These are phyloP conservation scores for Gobionotothen gibberifrons DNA, from an alignment of 2,797 vertebrate genomes.

Conservation along the genomic window DNA sequence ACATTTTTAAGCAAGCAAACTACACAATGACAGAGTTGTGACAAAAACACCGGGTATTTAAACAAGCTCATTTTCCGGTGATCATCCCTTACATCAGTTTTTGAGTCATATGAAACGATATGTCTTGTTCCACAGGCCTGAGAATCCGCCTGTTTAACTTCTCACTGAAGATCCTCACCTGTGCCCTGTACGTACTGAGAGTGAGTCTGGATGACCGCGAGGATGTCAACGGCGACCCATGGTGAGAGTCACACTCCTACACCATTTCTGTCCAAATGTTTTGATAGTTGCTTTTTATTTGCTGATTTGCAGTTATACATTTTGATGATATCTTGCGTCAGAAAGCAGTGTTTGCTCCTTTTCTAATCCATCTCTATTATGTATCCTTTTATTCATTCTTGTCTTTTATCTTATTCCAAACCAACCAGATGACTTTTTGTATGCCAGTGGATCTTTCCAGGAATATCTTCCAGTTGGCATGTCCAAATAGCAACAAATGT, in stretches of 20 bases:
- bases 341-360: not conserved
- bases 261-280: not conserved
- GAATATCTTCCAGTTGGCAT: not conserved
- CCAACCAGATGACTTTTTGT: not conserved
- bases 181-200: conserved; percentile 86
- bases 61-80: not conserved
- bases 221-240: conserved; percentile 24
- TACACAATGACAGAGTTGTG: not conserved
- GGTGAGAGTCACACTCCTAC: conserved; percentile 53
- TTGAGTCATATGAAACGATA: not conserved
- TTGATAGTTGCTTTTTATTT: not conserved
- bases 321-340: not conserved
- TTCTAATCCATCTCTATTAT: not conserved
- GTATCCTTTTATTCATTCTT: conserved; percentile 1
- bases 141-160: conserved; percentile 90
- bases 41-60: not conserved
- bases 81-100: not conserved
- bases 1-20: conserved; percentile 4
- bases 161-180: conserved; percentile 88
- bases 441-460: not conserved
- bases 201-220: conserved; percentile 83
- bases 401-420: not conserved
- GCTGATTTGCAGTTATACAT: not conserved
- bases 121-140: conserved; percentile 76
- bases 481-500: not conserved